These are phyloP conservation scores for Rhinichthys osculus DNA, from an alignment of 2,797 vertebrate genomes.

Conservation along the genomic window DNA sequence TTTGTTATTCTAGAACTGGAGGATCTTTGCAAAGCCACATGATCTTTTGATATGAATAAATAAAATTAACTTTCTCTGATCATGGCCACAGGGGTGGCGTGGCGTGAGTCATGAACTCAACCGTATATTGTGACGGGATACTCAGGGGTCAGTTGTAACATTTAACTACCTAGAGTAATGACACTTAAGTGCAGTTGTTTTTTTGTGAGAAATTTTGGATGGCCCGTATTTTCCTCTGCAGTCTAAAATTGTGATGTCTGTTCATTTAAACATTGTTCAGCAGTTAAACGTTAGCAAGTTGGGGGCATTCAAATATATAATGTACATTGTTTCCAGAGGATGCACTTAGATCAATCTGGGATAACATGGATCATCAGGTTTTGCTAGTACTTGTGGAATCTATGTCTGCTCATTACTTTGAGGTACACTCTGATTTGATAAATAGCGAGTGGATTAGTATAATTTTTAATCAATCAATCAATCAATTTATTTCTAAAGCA, in stretches of 20 bases:
- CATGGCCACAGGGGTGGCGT: conserved; percentile 3
- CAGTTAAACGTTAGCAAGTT: background rate
- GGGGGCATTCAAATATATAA: background rate
- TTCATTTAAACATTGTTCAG: background rate
- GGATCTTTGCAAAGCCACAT: conserved; percentile 59
- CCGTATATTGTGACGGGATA: conserved; percentile 6
- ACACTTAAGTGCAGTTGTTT: background rate
- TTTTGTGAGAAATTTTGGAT: background rate
- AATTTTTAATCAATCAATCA: too few relatives aligned
- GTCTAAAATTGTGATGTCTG: background rate
- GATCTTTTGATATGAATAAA: conserved; percentile 72
- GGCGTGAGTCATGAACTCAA: background rate
- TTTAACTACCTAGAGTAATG: background rate
- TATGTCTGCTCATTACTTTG: conserved; percentile 6
- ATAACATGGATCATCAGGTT: background rate
- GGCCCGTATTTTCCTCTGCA: background rate
- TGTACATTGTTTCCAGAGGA: background rate
- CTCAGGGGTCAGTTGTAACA: conserved; percentile 2
- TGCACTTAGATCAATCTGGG: background rate
- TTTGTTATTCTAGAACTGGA: conserved; percentile 70
- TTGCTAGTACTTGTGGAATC: background rate
- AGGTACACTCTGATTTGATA: background rate
- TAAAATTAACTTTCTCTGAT: conserved; percentile 65
- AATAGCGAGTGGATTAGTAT: background rate
- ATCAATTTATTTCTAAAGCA: too few relatives aligned